These are phyloP conservation scores for Oryzias javanicus DNA, from an alignment of 2,113 vertebrate species.

Conservation along the genomic window DNA sequence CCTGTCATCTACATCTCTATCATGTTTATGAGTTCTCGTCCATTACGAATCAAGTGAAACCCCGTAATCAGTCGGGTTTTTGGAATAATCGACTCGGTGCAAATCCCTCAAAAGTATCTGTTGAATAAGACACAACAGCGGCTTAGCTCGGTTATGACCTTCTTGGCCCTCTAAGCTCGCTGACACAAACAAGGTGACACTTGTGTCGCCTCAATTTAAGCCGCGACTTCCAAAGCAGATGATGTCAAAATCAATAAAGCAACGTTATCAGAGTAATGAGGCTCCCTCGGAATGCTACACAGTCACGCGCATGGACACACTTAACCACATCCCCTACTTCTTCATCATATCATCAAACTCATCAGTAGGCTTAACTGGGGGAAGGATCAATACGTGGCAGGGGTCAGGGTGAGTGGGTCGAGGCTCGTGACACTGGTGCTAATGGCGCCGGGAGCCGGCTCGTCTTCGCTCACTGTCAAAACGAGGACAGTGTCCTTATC, in stretches of 20 bases:
- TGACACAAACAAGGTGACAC: constrained; percentile 67
- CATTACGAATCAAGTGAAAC: no score
- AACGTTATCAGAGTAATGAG: constrained; percentile 61
- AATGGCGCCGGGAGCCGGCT: constrained; percentile 30
- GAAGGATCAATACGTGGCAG: constrained; percentile 58
- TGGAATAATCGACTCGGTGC: no score
- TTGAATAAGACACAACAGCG: neutral
- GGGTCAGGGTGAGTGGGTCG: constrained; percentile 53
- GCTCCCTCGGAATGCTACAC: constrained; percentile 31
- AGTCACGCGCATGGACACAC: constrained; percentile 48
- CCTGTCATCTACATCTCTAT: no score
- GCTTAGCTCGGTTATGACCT: constrained; percentile 12
- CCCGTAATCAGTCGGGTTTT: no score
- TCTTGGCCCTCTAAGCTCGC: constrained; percentile 35
- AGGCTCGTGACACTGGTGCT: constrained; percentile 59
- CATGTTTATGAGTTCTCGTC: no score
- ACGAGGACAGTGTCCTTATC: constrained; percentile 49
- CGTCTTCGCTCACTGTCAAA: constrained; percentile 43
- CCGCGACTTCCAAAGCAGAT: constrained; percentile 45
- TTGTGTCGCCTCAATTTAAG: constrained; percentile 53
- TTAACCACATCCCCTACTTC: constrained; percentile 34
- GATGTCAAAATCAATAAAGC: constrained; percentile 74
- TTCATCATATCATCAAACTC: constrained; percentile 68
- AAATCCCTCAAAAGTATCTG: neutral
- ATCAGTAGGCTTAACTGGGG: constrained; percentile 64